Conservation (phyloP, 2,113 vertebrate genomes). For the Alaudala cheleensis region DNA sequence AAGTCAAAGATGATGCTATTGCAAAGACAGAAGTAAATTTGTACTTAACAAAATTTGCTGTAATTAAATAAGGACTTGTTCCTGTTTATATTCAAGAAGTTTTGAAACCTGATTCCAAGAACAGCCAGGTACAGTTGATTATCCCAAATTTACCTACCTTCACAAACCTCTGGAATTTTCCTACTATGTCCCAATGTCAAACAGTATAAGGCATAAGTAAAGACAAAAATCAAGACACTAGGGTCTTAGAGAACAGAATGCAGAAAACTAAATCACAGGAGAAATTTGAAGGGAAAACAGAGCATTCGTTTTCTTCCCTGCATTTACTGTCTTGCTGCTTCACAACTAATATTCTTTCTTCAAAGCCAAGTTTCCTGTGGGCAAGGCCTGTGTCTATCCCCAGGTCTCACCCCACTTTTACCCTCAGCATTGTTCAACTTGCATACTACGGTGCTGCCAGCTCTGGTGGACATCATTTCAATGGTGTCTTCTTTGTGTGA, state of each 20-base stretch:
- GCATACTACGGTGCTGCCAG: background rate
- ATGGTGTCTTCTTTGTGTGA: accelerated
- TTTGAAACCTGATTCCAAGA: background rate
- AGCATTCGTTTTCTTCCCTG: background rate
- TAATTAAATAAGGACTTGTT: background rate
- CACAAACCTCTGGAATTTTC: background rate
- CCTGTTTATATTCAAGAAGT: background rate
- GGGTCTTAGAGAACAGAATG: background rate
- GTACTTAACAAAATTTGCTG: background rate
- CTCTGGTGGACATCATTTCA: background rate
- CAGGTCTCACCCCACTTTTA: background rate
- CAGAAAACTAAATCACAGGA: background rate
- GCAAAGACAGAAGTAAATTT: background rate
- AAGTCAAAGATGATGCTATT: background rate
- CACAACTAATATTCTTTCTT: background rate
- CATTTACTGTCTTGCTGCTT: background rate
- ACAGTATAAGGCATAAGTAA: background rate
- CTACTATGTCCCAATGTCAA: background rate
- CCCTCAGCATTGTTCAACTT: background rate
- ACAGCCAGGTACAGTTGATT: background rate
- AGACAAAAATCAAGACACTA: background rate
- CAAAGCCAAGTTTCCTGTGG: background rate
- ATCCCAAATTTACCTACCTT: background rate
- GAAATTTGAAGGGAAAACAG: background rate
- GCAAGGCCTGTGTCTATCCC: background rate